Evolutionary conservation across 2,113 vertebrate genomes (phyloP).

Genomic region (Malurus melanocephalus): DNA sequence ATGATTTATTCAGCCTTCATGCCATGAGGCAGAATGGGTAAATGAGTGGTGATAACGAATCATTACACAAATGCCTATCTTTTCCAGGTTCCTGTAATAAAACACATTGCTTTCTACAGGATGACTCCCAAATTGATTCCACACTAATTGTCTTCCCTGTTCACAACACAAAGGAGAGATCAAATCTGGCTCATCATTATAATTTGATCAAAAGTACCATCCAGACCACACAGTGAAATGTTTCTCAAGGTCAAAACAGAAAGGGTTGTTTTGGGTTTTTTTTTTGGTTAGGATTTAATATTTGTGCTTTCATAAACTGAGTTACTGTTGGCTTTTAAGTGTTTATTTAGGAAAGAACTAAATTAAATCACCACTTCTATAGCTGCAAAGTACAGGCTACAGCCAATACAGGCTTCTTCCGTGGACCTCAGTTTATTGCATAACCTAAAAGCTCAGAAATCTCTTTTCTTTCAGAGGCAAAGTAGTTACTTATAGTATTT

Average conservation of each 20-base stretch:
- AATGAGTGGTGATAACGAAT: neutral
- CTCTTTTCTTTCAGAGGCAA: neutral
- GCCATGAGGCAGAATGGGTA: neutral
- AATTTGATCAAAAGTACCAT: neutral
- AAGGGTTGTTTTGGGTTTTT: neutral
- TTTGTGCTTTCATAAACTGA: neutral
- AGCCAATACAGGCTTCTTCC: neutral
- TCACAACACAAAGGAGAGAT: neutral
- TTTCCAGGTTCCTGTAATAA: neutral
- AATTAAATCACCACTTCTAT: neutral
- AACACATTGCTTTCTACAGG: neutral
- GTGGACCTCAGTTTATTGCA: neutral
- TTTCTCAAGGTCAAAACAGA: neutral
- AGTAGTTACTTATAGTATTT: neutral
- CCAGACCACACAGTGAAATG: neutral
- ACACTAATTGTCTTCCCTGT: neutral
- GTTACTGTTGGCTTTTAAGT: neutral
- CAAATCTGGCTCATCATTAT: neutral
- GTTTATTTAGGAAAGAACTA: neutral
- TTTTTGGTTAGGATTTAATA: neutral
- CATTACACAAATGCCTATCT: neutral
- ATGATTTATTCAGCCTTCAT: neutral
- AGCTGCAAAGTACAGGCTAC: neutral
- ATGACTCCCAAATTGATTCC: neutral
- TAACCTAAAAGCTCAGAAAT: neutral